Evolutionary conservation across 2,888 invertebrate genomes (phyloP), one percentile per base, ranked within the genome.

Genomic region (Abrostola tripartita): DNA sequence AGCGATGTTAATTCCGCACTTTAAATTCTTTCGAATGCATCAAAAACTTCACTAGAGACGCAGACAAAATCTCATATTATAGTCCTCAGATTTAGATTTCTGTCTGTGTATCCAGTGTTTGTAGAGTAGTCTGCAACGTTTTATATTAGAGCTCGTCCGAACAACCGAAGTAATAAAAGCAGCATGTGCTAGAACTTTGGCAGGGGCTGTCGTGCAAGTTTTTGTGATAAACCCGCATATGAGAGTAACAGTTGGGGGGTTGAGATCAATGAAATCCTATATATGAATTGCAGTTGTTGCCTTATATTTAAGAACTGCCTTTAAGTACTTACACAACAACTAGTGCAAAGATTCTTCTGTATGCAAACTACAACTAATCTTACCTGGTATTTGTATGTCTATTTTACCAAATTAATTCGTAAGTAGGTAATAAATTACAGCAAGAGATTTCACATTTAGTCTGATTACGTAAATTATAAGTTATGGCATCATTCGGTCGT

Each of bases 151-250:
- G 51, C 49, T 37, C 37, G 36, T 49, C 12, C 7, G 10, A 51
- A 42, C 61, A 61, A 75, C 70, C 63, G 38, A 11, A 70, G 54
- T 50, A 64, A 72, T 75, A 64, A 75, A 35, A 6, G 4, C 56
- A 52, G 44, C 75, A 59, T 42, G 44, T 65, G 76, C 58, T 54
- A 24, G 37, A 71, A 72, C 60, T 75, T 65, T n/a, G 37, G 37
- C 2, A 14, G 24, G 36, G 41, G 50, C 47, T 62, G 47, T 61
- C 37, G 44, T 8, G n/a, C 49, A 75, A 72, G 41, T 72, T 72
- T 47, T 75, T 55, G 57, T 51, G 42, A 65, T 58, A 51, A 65
- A 70, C 52, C 61, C 35, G 24, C 5, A 51, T 47, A 44, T 49
- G 51, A 37, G 24, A 52, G 57, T 6, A 36, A 50, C 65, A 70